These are phyloP conservation scores for Leptopilina syphax DNA, from an alignment of 2,888 invertebrate species.

Conservation along the genomic window DNA sequence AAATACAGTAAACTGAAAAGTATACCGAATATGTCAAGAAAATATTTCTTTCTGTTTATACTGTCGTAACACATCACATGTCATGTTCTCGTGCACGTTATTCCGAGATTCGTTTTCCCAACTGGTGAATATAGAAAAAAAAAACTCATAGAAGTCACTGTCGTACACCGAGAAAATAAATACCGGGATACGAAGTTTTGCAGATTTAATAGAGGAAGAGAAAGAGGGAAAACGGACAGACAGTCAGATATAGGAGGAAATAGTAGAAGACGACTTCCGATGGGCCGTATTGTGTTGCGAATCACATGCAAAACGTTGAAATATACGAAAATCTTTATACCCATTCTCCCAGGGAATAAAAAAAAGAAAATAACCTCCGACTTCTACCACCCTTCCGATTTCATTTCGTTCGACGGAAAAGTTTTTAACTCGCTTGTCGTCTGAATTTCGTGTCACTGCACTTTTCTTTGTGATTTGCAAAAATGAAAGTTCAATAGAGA, in stretches of 20 bases:
- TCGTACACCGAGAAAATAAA: conserved; percentile 40
- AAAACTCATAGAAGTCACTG: conserved; percentile 53
- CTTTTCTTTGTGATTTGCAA: conserved; percentile 44
- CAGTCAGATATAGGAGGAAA: conserved; percentile 68
- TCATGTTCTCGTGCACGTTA: conserved; percentile 23
- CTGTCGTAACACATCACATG: conserved; percentile 22
- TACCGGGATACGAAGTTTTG: conserved; percentile 55
- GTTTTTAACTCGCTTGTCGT: conserved; percentile 54
- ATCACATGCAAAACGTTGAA: conserved; percentile 67
- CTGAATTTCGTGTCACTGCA: conserved; percentile 40
- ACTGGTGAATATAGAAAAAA: conserved; percentile 45
- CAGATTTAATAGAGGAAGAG: conserved; percentile 55
- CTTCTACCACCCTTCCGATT: conserved; percentile 55
- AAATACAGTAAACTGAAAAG: conserved; percentile 1
- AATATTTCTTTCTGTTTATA: conserved; percentile 34
- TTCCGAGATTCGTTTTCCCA: conserved; percentile 51
- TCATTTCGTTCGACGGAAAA: conserved; percentile 57
- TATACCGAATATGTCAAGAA: background rate
- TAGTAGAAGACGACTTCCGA: conserved; percentile 70
- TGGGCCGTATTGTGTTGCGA: conserved; percentile 68
- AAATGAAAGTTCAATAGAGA: conserved; percentile 46
- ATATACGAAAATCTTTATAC: conserved; percentile 60
- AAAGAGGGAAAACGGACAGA: conserved; percentile 58
- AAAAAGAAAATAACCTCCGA: conserved; percentile 40
- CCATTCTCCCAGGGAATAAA: background rate